phyloP scores from a whole-genome alignment of 2,888 invertebrate species.

The Drosophila mayaguana region DNA sequence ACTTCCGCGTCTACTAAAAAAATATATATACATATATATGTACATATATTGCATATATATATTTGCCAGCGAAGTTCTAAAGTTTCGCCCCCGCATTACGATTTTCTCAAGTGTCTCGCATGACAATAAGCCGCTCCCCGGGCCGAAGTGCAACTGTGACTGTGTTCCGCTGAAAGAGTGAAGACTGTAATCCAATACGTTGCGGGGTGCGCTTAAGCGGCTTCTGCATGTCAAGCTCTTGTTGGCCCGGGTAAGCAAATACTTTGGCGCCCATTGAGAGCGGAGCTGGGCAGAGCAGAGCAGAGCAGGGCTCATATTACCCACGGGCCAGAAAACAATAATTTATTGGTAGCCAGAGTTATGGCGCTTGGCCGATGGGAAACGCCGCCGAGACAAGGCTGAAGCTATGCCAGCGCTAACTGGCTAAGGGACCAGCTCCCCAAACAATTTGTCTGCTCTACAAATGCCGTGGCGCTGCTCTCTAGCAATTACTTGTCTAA shows the following conservation, averaged over 20 bases:
- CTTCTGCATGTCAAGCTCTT: conserved; percentile 81
- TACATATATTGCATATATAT: not conserved
- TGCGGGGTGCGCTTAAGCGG: conserved; percentile 75
- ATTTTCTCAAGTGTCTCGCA: conserved; percentile 81
- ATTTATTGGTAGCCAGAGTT: conserved; percentile 55
- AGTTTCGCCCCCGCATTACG: conserved; percentile 51
- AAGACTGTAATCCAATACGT: conserved; percentile 45
- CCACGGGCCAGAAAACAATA: conserved; percentile 37
- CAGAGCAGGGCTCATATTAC: conserved; percentile 57
- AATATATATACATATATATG: not conserved
- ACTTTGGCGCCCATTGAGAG: conserved; percentile 38
- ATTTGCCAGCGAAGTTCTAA: conserved; percentile 32
- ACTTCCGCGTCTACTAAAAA: not conserved
- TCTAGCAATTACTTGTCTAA: conserved; percentile 76
- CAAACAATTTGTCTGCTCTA: conserved; percentile 67
- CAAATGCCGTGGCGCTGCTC: conserved; percentile 33
- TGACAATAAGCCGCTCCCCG: conserved; percentile 64
- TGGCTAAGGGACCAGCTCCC: conserved; percentile 69
- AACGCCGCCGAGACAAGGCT: conserved; percentile 14
- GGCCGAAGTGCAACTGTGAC: conserved; percentile 45
- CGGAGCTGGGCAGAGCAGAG: conserved; percentile 24
- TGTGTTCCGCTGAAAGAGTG: conserved; percentile 21
- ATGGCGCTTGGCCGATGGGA: conserved; percentile 50
- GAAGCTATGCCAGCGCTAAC: conserved; percentile 48
- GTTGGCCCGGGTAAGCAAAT: conserved; percentile 55